Evolutionary conservation across 2,113 vertebrate species (phyloP), one percentile per base, ranked within the genome.

Genomic region (Elaphurus davidianus): DNA sequence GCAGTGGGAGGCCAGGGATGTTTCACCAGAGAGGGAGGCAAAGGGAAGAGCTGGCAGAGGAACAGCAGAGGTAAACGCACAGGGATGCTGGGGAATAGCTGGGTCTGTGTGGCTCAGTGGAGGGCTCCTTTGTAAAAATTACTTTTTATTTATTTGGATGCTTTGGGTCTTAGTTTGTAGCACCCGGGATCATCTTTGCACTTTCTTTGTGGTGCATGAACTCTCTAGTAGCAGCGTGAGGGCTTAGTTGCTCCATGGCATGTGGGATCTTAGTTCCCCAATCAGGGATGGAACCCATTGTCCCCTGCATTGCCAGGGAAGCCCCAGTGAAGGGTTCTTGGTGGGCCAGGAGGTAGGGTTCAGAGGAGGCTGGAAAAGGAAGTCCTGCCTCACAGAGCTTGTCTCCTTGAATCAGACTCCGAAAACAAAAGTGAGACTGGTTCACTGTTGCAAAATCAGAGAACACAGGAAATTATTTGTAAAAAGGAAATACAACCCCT

Each of bases 381-480:
- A 33, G 30, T 10, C 2, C 21, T 62, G 83, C 28, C 28, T 40
- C 50, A 17, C 1, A 6, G 60, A 57, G 27, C 43, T 55, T 40
- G 50, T 25, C 67, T 90, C 89, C 45, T 64, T 19, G 74, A 43
- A 25, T 78, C 1, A 2, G 28, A 59, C 59, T 83, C 87, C n/a
- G 36, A 91, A 81, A 96, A 92, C 25, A 67, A 90, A 86, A 71
- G 79, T 33, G 76, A 83, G 85, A 28, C 88, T 79, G 71, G 21
- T 25, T 45, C 16, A 23, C 54, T 11, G 30, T 84, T 90, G 54
- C 83, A 74, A 96, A 96, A 89, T 85, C 74, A 87, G 88, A 94
- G 86, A 82, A 93, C n/a, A 86, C 81, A 79, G 88, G 74, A 92
- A 91, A 81, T 97, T 84, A 62, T 87, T 62, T 90, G 78, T 52